Evolutionary conservation across 1,140 invertebrate species (phyloP).

Genomic region (Apis cerana): DNA sequence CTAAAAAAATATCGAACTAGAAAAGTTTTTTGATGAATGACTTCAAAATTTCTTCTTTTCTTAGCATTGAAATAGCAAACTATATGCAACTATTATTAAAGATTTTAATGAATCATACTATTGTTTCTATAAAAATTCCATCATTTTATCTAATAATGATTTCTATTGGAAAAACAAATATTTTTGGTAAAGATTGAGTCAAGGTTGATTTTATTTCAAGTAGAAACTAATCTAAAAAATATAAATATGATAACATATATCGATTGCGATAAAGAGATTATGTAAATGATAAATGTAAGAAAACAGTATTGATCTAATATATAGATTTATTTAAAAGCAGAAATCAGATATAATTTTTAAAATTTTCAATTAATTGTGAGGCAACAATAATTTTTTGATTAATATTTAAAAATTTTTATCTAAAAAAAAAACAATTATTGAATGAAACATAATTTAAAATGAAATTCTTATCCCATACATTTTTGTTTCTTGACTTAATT

Average conservation of each 20-base stretch:
- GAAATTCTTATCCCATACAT: too few relatives aligned
- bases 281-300: conserved; percentile 53
- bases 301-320: conserved; percentile 30
- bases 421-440: too few relatives aligned
- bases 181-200: conserved; percentile 17
- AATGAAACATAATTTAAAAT: too few relatives aligned
- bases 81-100: background rate
- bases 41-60: background rate
- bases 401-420: too few relatives aligned
- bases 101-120: background rate
- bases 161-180: background rate
- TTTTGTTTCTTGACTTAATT: conserved; percentile 19
- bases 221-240: conserved; percentile 16
- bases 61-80: background rate
- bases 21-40: background rate
- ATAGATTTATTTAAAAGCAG: too few relatives aligned
- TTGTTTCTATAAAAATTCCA: too few relatives aligned
- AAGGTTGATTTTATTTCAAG: conserved; percentile 32
- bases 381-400: too few relatives aligned
- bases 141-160: background rate
- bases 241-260: conserved; percentile 35
- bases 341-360: too few relatives aligned
- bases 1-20: too few relatives aligned
- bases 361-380: too few relatives aligned
- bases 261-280: conserved; percentile 32